phyloP scores from a whole-genome alignment of 2,113 vertebrate genomes.

The Cryptotis parvus region DNA sequence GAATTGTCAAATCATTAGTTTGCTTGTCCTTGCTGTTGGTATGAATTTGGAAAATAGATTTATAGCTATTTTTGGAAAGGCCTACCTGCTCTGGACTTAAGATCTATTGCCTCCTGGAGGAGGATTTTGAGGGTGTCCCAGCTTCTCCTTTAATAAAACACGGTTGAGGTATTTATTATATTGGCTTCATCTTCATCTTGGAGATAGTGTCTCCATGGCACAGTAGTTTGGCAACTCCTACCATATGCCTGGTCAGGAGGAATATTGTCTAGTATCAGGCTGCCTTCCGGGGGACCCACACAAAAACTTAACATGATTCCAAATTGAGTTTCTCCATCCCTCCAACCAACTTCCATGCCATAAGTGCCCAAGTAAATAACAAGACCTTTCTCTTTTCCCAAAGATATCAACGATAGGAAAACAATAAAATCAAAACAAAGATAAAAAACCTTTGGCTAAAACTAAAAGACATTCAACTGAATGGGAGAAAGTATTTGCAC shows the following conservation, averaged over 20 bases:
- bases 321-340: not conserved
- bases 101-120: not conserved
- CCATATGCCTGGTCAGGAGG: not conserved
- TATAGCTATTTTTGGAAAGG: slow-evolving; percentile 50
- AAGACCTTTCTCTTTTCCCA: no score
- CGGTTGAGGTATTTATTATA: not conserved
- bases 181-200: no score
- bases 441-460: no score
- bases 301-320: not conserved
- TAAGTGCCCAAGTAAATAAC: no score
- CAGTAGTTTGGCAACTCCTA: not conserved
- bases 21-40: not conserved
- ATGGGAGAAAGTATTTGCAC: no score
- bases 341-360: no score
- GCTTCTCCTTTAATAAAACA: not conserved
- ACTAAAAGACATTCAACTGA: no score
- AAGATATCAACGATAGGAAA: no score
- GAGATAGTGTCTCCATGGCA: no score
- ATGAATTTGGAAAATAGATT: slow-evolving; percentile 18
- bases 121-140: not conserved
- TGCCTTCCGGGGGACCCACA: not conserved
- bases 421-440: no score
- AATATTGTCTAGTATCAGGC: not conserved
- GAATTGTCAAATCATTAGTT: not conserved
- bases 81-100: not conserved